Evolutionary conservation across 2,888 invertebrate species (phyloP), one percentile per base, ranked within the genome.

Genomic region (Idaea biselata): DNA sequence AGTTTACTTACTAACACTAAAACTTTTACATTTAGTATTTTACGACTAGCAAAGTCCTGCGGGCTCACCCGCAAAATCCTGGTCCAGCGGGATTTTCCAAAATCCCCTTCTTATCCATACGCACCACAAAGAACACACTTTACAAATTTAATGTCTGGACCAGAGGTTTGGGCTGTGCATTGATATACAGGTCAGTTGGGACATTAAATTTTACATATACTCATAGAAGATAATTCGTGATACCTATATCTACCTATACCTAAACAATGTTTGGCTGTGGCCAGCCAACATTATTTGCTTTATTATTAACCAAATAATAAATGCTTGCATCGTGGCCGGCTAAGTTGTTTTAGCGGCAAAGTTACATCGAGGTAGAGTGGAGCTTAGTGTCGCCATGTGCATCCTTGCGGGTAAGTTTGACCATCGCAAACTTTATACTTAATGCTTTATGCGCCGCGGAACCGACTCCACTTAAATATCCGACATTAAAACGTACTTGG

Each of bases 341-440:
- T 76, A 75, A 78, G 78, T 80, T 80, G 81, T 83, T 83, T 85
- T 79, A 85, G 79, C 74, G 77, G 74, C 71, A 76, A 85, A 89
- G 82, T 87, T 84, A 82, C 81, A 83, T 78, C 76, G 76, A 76
- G 74, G 80, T 79, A 79, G 80, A 87, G 83, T 86, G 83, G 79
- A 78, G 77, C 84, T 87, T 85, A 86, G 80, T 84, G 80, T 83
- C 83, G 79, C 79, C 78, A 73, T 80, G 83, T 87, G 88, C 84
- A 86, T 84, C 79, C 81, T 83, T 81, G 80, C 73, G 76, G 76
- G 71, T 76, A 88, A 88, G 77, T 88, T 88, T 79, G 80, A 81
- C 86, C 84, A 82, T 84, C 79, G 73, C 74, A 70, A 88, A 87
- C 87, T 88, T 87, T 79, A 77, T 82, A 84, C 85, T 87, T 72